These are phyloP conservation scores for Palythoa caribaeorum DNA, from an alignment of 92 coral and sea anemone genomes.

Conservation along the genomic window DNA sequence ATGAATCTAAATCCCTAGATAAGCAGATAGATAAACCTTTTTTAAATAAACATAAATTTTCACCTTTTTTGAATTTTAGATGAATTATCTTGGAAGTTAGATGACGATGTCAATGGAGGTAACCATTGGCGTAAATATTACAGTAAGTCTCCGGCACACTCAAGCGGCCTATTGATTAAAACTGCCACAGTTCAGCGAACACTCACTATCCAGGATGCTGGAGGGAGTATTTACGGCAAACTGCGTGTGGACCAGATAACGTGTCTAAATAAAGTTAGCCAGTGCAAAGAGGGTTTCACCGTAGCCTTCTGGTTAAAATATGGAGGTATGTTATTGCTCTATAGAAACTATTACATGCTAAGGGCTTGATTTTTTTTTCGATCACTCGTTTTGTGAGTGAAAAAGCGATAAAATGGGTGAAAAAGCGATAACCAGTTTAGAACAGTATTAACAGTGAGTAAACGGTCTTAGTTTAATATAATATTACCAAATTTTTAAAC, in stretches of 20 bases:
- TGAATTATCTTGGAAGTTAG: conserved; percentile 20
- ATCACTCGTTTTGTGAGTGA: background rate
- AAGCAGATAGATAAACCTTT: too few relatives aligned
- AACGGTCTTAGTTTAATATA: too few relatives aligned
- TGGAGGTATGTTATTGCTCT: conserved; percentile 3
- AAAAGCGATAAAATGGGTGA: background rate
- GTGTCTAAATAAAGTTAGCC: background rate
- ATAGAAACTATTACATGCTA: background rate
- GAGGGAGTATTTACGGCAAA: background rate
- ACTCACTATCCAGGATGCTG: background rate
- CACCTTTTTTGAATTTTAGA: background rate
- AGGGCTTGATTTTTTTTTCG: background rate
- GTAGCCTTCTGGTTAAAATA: conserved; percentile 44
- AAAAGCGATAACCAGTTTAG: too few relatives aligned
- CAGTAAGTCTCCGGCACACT: background rate
- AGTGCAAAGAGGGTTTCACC: conserved; percentile 22
- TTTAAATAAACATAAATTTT: background rate
- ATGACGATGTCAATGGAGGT: background rate
- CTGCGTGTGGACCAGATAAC: background rate
- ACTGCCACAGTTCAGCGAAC: background rate
- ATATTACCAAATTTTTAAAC: too few relatives aligned
- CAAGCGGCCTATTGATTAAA: background rate
- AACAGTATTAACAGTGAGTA: too few relatives aligned
- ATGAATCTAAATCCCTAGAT: too few relatives aligned
- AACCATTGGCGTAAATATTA: background rate